These are phyloP conservation scores for Drosophila punjabiensis DNA, from an alignment of 1,140 invertebrate species.

Conservation along the genomic window DNA sequence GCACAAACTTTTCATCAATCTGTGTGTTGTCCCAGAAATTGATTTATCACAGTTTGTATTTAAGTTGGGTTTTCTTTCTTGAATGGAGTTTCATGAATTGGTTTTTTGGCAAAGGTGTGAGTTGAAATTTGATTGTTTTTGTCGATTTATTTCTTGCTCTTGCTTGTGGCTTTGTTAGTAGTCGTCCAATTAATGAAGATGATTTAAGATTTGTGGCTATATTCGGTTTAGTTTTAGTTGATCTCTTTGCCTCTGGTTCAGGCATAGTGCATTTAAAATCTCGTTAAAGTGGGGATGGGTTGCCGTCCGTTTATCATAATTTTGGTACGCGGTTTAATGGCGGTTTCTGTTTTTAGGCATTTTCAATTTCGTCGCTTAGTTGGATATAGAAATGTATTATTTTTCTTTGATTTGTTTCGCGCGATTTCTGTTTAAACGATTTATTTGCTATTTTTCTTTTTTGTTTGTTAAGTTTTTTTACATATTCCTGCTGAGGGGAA, in stretches of 20 bases:
- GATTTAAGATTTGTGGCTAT: conserved; percentile 45
- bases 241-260: conserved; percentile 48
- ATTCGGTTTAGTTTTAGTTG: conserved; percentile 48
- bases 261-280: conserved; percentile 82
- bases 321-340: conserved; percentile 62
- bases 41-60: conserved; percentile 32
- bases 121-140: conserved; percentile 36
- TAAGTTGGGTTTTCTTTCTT: conserved; percentile 17
- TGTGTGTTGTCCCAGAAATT: neutral
- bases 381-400: conserved; percentile 15
- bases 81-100: conserved; percentile 26
- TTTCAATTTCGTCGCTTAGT: conserved; percentile 44
- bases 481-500: conserved; percentile 67
- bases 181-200: conserved; percentile 60
- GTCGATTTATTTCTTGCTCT: conserved; percentile 14
- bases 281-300: conserved; percentile 67
- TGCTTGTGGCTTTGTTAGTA: conserved; percentile 51
- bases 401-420: conserved; percentile 27
- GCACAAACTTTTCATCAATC: conserved; percentile 18
- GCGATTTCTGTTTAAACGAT: conserved; percentile 49
- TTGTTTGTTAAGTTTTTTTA: conserved; percentile 46
- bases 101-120: conserved; percentile 27
- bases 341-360: conserved; percentile 46
- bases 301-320: conserved; percentile 62
- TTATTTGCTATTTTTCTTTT: conserved; percentile 37